Base-by-base conservation (phyloP, 2,888 invertebrate species). In the Conchocele bisecta region DNA sequence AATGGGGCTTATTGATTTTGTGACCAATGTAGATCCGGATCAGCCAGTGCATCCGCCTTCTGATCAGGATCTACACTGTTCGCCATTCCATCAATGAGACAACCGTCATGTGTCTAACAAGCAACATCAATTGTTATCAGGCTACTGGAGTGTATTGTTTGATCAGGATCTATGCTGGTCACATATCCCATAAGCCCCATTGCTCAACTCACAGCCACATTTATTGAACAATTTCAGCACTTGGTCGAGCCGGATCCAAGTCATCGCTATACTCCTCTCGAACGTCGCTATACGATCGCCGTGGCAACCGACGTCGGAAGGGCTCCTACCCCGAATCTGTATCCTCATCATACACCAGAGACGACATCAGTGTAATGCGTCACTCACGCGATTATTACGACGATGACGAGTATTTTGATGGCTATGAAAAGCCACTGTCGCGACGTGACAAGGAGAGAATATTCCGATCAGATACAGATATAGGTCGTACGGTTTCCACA, bases 201-300 rank as follows among this genome's bases (percentile, higher is more conserved):
- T n/a, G n/a, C n/a, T n/a, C n/a, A n/a, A n/a, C n/a, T n/a, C n/a
- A n/a, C n/a, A n/a, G n/a, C n/a, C n/a, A n/a, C n/a, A n/a, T n/a
- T n/a, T n/a, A n/a, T n/a, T n/a, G n/a, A n/a, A n/a, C n/a, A n/a
- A n/a, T 65, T 76, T 17, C 79, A 88, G 88, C 84, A 29, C 78
- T 88, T 3, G 70, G 75, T 22, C 81, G 88, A 51, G 68, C 86
- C 13, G 75, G 81, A 5, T 88, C 88, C 13, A 82, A 82, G 54
- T 79, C 77, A 24, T 88, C 88, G 1, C 60, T 88, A 20, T 88
- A 87, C 72, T 81, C 88, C 11, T 88, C 88, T 15, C 72, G 88
- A 37, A 83, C 85, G 35, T 86, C 86, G 3, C 44, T 88, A 29
- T 88, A 88, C 68, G 85, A 83, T 37, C 72, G 88, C 1, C 59